Evolutionary conservation across 2,888 invertebrate genomes (phyloP).

Genomic region (Helicoverpa assulta): DNA sequence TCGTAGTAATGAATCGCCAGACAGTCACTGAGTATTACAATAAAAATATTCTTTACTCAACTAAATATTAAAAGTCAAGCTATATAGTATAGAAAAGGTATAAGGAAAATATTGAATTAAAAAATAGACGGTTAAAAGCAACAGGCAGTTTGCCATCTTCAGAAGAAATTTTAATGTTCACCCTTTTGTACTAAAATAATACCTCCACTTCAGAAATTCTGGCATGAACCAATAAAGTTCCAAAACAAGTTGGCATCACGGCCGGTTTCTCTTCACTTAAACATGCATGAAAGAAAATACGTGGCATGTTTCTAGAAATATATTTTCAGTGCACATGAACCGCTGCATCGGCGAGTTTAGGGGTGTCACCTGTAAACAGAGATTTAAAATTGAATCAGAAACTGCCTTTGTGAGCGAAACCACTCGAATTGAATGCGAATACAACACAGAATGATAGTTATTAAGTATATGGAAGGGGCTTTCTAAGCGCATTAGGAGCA

Average conservation of each 20-base stretch:
- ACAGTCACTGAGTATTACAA: too few relatives aligned
- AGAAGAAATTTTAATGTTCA: neutral
- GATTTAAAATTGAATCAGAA: conserved; percentile 14
- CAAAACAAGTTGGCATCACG: conserved; percentile 56
- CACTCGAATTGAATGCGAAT: conserved; percentile 2
- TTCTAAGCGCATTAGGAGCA: conserved; percentile 18
- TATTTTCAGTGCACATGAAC: conserved; percentile 64
- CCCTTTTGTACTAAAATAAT: conserved; percentile 1
- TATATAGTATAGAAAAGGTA: neutral
- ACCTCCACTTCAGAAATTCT: neutral
- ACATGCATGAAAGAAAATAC: conserved; percentile 70
- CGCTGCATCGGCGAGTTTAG: conserved; percentile 48
- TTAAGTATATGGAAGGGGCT: conserved; percentile 12
- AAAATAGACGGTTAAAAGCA: neutral
- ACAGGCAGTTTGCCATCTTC: conserved; percentile 5
- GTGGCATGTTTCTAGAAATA: conserved; percentile 65
- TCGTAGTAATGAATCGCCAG: too few relatives aligned
- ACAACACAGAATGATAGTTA: conserved; percentile 4
- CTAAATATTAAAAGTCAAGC: too few relatives aligned
- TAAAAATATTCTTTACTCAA: too few relatives aligned
- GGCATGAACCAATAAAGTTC: conserved; percentile 33
- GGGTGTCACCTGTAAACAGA: conserved; percentile 35
- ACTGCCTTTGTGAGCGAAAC: conserved; percentile 1
- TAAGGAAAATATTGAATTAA: neutral
- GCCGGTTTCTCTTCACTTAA: conserved; percentile 62